A percentile compares a stretch with the other conserved stretches of the same genome.
phyloP scores from a whole-genome alignment of 2,113 vertebrate species.

The Leptobrachium leishanense region DNA sequence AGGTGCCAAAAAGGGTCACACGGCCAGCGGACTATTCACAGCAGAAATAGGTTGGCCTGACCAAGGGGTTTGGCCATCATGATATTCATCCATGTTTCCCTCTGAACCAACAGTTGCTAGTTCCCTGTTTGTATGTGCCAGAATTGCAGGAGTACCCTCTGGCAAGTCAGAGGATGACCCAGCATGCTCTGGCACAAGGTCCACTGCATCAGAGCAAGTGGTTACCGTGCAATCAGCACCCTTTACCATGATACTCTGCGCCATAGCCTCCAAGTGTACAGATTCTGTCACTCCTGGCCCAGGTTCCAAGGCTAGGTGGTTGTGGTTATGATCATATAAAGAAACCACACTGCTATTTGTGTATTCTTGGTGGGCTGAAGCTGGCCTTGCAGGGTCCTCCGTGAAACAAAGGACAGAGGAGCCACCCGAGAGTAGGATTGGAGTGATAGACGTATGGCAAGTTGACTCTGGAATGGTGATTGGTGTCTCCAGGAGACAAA shows the following conservation, averaged over 20 bases:
- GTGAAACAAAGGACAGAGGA: conserved; percentile 84
- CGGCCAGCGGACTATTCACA: conserved; percentile 12
- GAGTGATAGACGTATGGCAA: conserved; percentile 61
- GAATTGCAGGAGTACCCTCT: conserved; percentile 2
- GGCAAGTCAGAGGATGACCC: conserved; percentile 15
- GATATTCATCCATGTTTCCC: conserved; percentile 10
- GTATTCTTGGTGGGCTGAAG: conserved; percentile 61
- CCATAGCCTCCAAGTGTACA: conserved; percentile 24
- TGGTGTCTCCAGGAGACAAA: conserved; percentile 78
- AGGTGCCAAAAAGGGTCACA: conserved; percentile 37
- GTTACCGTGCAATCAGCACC: conserved; percentile 14
- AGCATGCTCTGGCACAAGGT: conserved; percentile 15
- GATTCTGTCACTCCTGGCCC: conserved; percentile 26
- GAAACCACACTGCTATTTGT: conserved; percentile 30
- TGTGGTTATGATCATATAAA: conserved; percentile 41
- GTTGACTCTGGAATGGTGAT: conserved; percentile 60
- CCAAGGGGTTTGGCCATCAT: conserved; percentile 32
- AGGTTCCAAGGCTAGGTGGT: conserved; percentile 22
- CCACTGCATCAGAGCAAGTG: conserved; percentile 23
- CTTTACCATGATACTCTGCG: conserved; percentile 19
- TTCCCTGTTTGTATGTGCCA: conserved; percentile 14
- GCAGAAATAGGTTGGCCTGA: conserved; percentile 32
- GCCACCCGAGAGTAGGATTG: conserved; percentile 81
- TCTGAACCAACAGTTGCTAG: conserved; percentile 5
- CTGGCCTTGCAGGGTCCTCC: conserved; percentile 55